These are phyloP conservation scores for Galaxias olidus DNA, from an alignment of 2,797 vertebrate species.

Conservation along the genomic window DNA sequence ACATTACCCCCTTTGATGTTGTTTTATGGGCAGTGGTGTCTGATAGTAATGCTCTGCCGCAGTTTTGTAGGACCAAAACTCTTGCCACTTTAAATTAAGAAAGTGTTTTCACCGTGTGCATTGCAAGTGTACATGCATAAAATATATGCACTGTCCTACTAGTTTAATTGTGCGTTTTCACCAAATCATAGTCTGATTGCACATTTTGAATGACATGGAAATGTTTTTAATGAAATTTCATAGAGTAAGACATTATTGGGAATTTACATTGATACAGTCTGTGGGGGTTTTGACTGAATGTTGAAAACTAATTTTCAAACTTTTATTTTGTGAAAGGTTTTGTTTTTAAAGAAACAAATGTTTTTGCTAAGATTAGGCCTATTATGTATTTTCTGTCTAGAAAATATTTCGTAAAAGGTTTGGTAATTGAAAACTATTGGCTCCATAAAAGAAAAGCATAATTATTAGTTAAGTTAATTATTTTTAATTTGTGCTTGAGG, in stretches of 20 bases:
- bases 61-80: conserved; percentile 12
- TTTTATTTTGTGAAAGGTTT: conserved; percentile 45
- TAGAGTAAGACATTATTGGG: too few relatives aligned
- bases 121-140: conserved; percentile 21
- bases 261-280: too few relatives aligned
- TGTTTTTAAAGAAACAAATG: conserved; percentile 42
- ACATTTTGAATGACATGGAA: background rate
- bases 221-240: too few relatives aligned
- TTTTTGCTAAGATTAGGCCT: conserved; percentile 33
- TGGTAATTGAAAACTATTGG: too few relatives aligned
- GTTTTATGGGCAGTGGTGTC: conserved; percentile 1
- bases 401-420: too few relatives aligned
- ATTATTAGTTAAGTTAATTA: too few relatives aligned
- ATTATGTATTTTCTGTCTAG: conserved; percentile 5
- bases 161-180: conserved; percentile 1
- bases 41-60: background rate
- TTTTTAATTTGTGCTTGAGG: too few relatives aligned
- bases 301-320: background rate
- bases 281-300: background rate
- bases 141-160: conserved; percentile 5
- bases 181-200: conserved; percentile 6
- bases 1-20: background rate
- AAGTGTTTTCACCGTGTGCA: background rate
- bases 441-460: too few relatives aligned
- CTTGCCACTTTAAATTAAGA: too few relatives aligned